Base-by-base conservation (phyloP, 2,888 invertebrate genomes). In the Eurois occulta region DNA sequence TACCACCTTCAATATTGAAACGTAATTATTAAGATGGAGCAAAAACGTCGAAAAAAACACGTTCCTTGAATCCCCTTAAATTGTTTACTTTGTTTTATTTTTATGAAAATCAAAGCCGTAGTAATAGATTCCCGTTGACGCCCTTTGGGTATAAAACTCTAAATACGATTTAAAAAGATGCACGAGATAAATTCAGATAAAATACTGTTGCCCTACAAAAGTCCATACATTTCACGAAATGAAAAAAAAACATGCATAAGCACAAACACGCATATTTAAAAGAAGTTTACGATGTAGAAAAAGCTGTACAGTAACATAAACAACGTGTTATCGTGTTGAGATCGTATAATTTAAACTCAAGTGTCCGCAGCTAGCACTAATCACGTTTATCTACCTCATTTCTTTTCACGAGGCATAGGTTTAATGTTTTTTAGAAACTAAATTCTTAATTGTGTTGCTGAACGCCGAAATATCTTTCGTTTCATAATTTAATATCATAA, bases 331-430 rank as follows among this genome's bases (percentile, higher is more conserved):
- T 85, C 84, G 74, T 86, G 84, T 70, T 79, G 35, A 77, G 58
- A 86, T 77, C 72, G 58, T 48, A 84, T 86, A 79, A 79, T 60
- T 85, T 75, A 72, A 72, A 69, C 58, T n/a, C 66, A 84, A 84
- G 65, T 70, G 75, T 74, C 80, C 46, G 69, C 76, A 28, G 67
- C 71, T 60, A 52, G 68, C 74, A 75, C 80, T 79, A 79, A 78
- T 64, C 78, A 75, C 69, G 69, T 35, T 77, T 52, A 79, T 76
- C 67, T 66, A 76, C 60, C 24, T 65, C 46, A 64, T 65, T 69
- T 70, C 28, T 66, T 76, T 69, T 32, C 62, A 62, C 28, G 28
- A 65, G 28, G 10, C 21, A 35, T 35, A 60, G 62, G 11, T 46
- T 69, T 5, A 43, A 46, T 67, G 43, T 78, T 55, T 48, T 48